phyloP scores from a whole-genome alignment of 2,888 invertebrate genomes.

The Pandemis heparana region DNA sequence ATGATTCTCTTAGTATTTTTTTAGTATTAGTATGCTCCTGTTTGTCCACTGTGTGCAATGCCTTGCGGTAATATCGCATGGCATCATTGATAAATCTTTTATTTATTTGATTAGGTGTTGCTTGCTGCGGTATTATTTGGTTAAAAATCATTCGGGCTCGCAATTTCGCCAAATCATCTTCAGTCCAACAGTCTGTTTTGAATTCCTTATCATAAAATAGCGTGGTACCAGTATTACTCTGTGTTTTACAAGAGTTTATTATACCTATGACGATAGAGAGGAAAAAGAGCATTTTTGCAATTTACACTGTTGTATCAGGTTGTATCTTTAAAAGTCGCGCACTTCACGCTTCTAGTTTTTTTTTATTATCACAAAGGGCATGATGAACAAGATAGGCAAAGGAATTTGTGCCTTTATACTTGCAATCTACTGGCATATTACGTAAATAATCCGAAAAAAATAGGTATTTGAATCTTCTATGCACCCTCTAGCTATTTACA shows the following conservation, averaged over 20 bases:
- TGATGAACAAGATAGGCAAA: background rate
- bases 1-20: conserved; percentile 62
- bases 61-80: conserved; percentile 64
- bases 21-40: conserved; percentile 53
- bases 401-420: background rate
- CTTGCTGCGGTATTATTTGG: conserved; percentile 58
- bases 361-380: background rate
- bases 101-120: conserved; percentile 65
- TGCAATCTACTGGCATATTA: background rate
- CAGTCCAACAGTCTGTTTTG: conserved; percentile 66
- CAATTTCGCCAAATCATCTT: conserved; percentile 69
- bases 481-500: too few relatives aligned
- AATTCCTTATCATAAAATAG: conserved; percentile 63
- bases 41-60: conserved; percentile 56
- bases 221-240: conserved; percentile 66
- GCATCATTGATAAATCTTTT: conserved; percentile 61
- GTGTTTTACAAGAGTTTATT: conserved; percentile 51
- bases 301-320: background rate
- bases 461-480: too few relatives aligned
- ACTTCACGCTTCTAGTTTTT: conserved; percentile 2
- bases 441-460: too few relatives aligned
- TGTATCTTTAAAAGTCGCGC: conserved; percentile 10
- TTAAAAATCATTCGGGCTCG: conserved; percentile 71
- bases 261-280: conserved; percentile 60
- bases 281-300: conserved; percentile 64